Percentiles rank a stretch among this genome's conserved stretches.
phyloP scores from a whole-genome alignment of 2,113 vertebrate species.

The Ciconia stormi region DNA sequence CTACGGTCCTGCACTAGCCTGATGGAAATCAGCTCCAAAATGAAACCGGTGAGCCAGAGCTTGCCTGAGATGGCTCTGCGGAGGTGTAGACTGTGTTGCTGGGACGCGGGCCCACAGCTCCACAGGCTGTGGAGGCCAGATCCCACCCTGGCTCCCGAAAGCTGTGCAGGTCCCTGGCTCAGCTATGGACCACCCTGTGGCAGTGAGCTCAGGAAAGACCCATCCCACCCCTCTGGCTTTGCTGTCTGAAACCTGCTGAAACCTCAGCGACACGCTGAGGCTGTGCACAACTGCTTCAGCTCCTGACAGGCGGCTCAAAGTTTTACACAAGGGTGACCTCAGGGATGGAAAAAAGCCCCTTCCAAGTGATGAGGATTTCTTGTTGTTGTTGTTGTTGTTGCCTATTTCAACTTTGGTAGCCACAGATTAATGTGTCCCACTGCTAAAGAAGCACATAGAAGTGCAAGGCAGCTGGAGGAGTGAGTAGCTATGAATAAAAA shows the following conservation, averaged over 20 bases:
- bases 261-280: accelerated
- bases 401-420: not conserved
- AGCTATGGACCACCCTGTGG: not conserved
- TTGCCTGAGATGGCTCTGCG: not conserved
- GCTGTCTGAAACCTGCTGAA: not conserved
- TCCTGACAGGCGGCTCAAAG: not conserved
- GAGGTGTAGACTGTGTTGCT: not conserved
- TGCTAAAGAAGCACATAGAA: not conserved
- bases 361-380: not conserved
- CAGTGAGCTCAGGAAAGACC: not conserved
- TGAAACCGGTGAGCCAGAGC: not conserved
- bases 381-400: not conserved
- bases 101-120: not conserved
- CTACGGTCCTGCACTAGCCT: not conserved
- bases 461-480: not conserved
- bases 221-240: not conserved
- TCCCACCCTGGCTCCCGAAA: not conserved
- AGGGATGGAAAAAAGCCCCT: not conserved
- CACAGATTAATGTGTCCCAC: not conserved
- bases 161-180: not conserved
- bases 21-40: not conserved
- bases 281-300: not conserved
- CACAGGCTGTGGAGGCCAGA: not conserved
- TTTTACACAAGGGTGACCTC: not conserved
- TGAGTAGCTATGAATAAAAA: slow-evolving; percentile 9